These are phyloP conservation scores for Morpho helenor DNA, from an alignment of 2,888 invertebrate species.

Conservation along the genomic window DNA sequence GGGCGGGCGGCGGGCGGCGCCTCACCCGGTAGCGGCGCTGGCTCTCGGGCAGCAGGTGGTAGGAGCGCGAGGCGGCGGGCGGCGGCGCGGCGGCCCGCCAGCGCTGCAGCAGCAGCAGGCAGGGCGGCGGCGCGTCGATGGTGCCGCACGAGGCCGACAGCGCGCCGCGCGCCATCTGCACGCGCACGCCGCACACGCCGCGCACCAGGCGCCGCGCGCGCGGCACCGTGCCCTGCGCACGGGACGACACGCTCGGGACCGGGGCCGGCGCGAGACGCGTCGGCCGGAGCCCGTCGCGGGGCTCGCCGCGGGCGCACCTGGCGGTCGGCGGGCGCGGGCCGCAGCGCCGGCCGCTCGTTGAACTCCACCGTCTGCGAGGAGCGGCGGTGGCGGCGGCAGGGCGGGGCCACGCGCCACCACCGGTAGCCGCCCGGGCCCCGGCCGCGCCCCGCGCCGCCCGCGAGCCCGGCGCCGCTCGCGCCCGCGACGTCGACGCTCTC, in stretches of 20 bases:
- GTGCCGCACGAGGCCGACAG: slow-evolving; percentile 84
- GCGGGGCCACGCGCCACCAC: slow-evolving; percentile 32
- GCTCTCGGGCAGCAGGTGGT: slow-evolving; percentile 44
- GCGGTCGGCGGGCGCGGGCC: slow-evolving; percentile 15
- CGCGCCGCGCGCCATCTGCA: slow-evolving; percentile 56
- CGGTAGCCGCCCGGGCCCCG: slow-evolving; percentile 28
- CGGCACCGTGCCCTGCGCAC: slow-evolving; percentile 17
- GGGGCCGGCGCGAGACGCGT: no score
- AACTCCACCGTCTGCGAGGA: slow-evolving; percentile 58
- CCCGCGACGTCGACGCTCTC: slow-evolving; percentile 31
- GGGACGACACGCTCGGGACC: no score
- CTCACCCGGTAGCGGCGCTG: slow-evolving; percentile 44
- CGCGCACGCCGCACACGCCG: slow-evolving; percentile 26
- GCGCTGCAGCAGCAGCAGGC: slow-evolving; percentile 41
- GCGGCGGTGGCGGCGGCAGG: slow-evolving; percentile 38
- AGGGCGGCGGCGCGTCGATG: slow-evolving; percentile 49
- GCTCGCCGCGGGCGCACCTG: slow-evolving; percentile 7
- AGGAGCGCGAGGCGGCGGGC: slow-evolving; percentile 14
- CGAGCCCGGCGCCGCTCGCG: slow-evolving; percentile 31
- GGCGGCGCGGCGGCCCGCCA: slow-evolving; percentile 24
- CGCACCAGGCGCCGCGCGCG: slow-evolving; percentile 25
- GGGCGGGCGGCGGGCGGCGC: slow-evolving; percentile 64
- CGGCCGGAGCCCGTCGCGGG: no score
- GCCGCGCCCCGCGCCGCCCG: slow-evolving; percentile 27
- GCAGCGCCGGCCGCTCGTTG: slow-evolving; percentile 43